A percentile compares a stretch with the other conserved stretches of the same genome.
phyloP scores from a whole-genome alignment of 1,140 invertebrate species.

The Anastrepha ludens region DNA sequence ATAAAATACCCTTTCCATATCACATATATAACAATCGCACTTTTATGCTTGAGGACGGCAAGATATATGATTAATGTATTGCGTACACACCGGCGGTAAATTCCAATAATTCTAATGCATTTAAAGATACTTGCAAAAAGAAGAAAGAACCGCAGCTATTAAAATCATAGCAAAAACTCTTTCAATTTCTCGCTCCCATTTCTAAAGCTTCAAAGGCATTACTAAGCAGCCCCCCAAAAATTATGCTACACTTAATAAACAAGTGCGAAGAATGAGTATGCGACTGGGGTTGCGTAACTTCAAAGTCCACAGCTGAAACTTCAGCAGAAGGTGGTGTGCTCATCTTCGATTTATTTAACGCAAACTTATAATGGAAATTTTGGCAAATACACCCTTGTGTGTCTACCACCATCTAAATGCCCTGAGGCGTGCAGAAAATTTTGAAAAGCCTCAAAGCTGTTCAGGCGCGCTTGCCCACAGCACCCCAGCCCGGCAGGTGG shows the following conservation, averaged over 20 bases:
- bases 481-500: background rate
- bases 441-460: background rate
- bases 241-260: conserved; percentile 14
- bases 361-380: conserved; percentile 29
- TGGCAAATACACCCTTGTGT: conserved; percentile 1
- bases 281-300: conserved; percentile 11
- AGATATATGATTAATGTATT: conserved; percentile 4
- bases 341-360: conserved; percentile 36
- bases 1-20: background rate
- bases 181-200: background rate
- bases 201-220: background rate
- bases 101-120: conserved; percentile 39
- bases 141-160: background rate
- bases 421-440: conserved; percentile 12
- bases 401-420: background rate
- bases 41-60: background rate
- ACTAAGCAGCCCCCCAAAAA: background rate
- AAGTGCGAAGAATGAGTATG: background rate
- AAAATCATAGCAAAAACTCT: background rate
- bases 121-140: background rate
- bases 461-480: background rate
- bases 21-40: background rate
- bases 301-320: background rate
- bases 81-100: background rate
- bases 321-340: background rate